These are phyloP conservation scores for Natrix natrix DNA, from an alignment of 2,797 vertebrate genomes.

Conservation along the genomic window DNA sequence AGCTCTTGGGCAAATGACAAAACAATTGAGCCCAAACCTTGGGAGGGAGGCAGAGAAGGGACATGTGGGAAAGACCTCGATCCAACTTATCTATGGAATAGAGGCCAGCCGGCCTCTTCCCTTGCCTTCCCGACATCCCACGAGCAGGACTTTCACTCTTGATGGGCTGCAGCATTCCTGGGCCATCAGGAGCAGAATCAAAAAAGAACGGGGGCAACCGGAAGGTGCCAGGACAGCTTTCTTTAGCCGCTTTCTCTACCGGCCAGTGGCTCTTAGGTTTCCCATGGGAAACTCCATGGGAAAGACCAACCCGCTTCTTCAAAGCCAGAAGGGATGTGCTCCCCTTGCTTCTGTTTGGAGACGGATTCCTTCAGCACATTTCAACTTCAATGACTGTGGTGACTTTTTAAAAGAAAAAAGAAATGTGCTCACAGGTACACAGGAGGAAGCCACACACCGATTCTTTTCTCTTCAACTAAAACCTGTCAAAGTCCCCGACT, in stretches of 20 bases:
- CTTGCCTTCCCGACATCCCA: not conserved
- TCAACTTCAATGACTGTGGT: slow-evolving; percentile 66
- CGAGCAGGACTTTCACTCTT: not conserved
- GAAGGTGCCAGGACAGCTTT: not conserved
- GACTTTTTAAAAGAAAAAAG: slow-evolving; percentile 63
- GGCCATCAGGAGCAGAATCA: not conserved
- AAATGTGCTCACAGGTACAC: slow-evolving; percentile 81
- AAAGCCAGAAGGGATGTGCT: slow-evolving; percentile 39
- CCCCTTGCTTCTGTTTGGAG: slow-evolving; percentile 62
- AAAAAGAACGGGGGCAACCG: not conserved
- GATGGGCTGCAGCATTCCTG: not conserved
- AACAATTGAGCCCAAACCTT: not conserved
- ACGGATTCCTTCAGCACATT: slow-evolving; percentile 84
- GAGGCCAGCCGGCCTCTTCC: not conserved
- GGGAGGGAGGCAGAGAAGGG: not conserved
- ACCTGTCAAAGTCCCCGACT: not conserved
- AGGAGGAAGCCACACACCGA: slow-evolving; percentile 46
- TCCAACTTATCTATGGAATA: not conserved
- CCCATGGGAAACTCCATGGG: not conserved
- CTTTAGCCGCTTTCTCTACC: not conserved
- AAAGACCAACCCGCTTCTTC: not conserved
- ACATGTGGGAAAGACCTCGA: not conserved
- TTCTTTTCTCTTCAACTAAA: slow-evolving; percentile 86
- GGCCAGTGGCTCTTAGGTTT: not conserved
- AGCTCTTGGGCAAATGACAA: not conserved